Evolutionary conservation across 2,113 vertebrate genomes (phyloP).

Genomic region (Micronisus gabar): DNA sequence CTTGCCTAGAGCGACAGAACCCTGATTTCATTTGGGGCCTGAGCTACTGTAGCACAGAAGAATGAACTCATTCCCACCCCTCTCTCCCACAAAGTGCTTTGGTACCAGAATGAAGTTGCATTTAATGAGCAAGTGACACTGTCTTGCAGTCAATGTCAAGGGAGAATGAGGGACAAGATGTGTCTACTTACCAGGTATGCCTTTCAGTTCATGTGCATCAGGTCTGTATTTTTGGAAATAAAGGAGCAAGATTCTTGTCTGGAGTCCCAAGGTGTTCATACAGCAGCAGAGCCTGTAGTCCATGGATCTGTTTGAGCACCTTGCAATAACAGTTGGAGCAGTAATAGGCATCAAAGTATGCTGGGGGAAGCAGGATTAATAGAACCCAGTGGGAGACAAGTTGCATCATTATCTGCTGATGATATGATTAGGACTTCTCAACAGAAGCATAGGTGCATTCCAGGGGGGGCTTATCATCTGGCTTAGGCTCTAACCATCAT

Average conservation of each 20-base stretch:
- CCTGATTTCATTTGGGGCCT: background rate
- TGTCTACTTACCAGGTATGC: background rate
- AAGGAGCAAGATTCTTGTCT: background rate
- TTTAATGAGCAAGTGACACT: background rate
- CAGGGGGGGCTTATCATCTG: background rate
- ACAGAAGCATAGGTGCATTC: background rate
- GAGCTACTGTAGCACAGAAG: background rate
- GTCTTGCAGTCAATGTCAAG: background rate
- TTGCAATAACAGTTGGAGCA: background rate
- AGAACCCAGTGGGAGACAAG: background rate
- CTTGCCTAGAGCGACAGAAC: background rate
- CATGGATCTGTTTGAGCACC: background rate
- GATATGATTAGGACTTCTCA: background rate
- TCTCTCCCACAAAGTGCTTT: background rate
- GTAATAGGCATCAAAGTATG: background rate
- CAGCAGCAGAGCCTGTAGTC: background rate
- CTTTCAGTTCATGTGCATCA: background rate
- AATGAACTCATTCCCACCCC: background rate
- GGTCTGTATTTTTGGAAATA: background rate
- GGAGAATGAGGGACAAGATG: background rate
- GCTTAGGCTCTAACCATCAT: background rate
- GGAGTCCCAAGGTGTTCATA: background rate
- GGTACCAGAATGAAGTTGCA: background rate
- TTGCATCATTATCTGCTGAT: background rate
- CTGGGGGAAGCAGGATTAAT: conserved; percentile 11